phyloP scores from a whole-genome alignment of 2,888 invertebrate species.

The Cryptus viduatorius region DNA sequence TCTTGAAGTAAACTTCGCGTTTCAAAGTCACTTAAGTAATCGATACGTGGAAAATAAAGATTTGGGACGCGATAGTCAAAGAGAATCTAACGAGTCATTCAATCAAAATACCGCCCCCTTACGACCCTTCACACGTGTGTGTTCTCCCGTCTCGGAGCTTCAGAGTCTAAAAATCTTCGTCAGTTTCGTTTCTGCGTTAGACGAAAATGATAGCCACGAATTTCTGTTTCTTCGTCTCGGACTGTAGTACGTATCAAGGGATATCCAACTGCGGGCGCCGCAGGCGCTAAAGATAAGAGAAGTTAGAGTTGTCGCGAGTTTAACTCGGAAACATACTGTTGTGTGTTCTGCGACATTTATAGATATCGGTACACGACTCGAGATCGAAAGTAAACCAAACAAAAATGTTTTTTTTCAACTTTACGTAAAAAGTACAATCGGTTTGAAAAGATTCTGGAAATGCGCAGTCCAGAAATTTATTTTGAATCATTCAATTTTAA shows the following conservation, averaged over 20 bases:
- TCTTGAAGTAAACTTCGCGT: constrained; percentile 26
- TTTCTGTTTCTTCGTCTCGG: constrained; percentile 5
- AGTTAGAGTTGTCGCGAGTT: constrained; percentile 13
- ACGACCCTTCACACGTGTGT: background rate
- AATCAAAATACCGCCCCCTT: background rate
- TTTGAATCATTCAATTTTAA: background rate
- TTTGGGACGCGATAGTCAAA: constrained; percentile 14
- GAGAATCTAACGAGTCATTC: background rate
- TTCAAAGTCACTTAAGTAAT: constrained; percentile 47
- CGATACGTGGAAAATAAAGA: constrained; percentile 44
- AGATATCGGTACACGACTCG: background rate
- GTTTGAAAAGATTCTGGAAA: background rate
- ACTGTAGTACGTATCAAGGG: background rate
- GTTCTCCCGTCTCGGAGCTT: background rate
- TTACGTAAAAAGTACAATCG: background rate
- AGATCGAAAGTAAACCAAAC: background rate
- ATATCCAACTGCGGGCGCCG: constrained; percentile 1
- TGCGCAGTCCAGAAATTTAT: background rate
- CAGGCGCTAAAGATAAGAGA: constrained; percentile 13
- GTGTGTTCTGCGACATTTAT: background rate
- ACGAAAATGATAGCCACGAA: background rate
- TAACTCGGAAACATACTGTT: background rate
- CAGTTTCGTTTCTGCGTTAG: constrained; percentile 30
- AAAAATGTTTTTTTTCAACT: background rate
- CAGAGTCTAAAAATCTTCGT: constrained; percentile 3